These are phyloP conservation scores for Corythaeola cristata DNA, from an alignment of 2,113 vertebrate species.

Conservation along the genomic window DNA sequence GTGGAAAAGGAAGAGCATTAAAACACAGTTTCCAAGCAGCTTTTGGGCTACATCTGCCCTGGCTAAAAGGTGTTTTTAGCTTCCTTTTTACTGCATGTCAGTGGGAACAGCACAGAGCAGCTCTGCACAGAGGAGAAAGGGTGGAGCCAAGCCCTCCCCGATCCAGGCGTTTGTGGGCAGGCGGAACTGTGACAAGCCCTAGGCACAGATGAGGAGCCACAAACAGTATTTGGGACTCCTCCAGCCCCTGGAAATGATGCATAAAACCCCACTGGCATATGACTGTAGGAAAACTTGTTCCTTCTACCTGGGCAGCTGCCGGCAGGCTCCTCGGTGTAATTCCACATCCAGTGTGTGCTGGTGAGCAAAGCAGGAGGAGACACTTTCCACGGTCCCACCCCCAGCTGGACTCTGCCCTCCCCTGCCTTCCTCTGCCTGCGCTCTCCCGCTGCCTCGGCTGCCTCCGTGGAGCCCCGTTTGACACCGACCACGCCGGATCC, in stretches of 20 bases:
- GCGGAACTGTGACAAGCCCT: neutral
- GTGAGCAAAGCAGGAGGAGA: constrained; percentile 2
- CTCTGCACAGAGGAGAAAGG: neutral
- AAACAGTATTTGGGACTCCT: neutral
- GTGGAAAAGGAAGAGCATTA: neutral
- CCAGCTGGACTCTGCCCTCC: neutral
- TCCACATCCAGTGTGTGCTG: neutral
- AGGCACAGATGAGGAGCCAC: neutral
- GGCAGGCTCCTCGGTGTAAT: neutral
- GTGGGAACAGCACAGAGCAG: neutral
- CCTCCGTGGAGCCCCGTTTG: neutral
- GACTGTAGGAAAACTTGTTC: neutral
- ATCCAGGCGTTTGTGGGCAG: neutral
- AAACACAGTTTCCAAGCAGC: neutral
- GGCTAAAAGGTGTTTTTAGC: neutral
- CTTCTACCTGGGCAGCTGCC: constrained; percentile 12
- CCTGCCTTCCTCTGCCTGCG: neutral
- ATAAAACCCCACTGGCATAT: neutral
- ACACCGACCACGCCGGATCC: neutral
- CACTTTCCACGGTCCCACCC: neutral
- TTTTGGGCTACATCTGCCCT: neutral
- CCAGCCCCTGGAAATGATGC: neutral
- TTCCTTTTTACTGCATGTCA: neutral
- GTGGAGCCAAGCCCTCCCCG: neutral
- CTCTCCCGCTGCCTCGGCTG: neutral